Evolutionary conservation across 1,140 invertebrate genomes (phyloP).

Genomic region (Caenorhabditis brenneri): DNA sequence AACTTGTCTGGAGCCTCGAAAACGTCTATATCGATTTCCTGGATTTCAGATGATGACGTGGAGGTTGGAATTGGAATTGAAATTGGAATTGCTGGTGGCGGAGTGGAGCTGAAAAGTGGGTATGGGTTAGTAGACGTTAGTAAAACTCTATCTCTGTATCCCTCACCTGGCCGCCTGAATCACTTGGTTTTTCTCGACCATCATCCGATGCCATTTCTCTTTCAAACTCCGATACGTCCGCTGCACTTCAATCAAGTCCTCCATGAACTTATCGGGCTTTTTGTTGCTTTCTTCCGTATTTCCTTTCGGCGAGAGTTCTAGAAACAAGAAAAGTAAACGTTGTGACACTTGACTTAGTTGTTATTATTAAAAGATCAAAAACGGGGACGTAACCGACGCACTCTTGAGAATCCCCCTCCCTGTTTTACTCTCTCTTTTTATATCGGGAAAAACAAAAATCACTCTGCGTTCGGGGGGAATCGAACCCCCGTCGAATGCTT

Average conservation of each 20-base stretch:
- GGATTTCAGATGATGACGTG: neutral
- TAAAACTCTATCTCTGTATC: neutral
- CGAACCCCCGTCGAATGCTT: constrained; percentile 73
- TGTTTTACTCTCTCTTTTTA: neutral
- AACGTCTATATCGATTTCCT: constrained; percentile 6
- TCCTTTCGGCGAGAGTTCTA: constrained; percentile 12
- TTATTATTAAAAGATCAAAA: constrained; percentile 14
- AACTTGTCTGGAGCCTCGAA: constrained; percentile 8
- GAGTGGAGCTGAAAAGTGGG: neutral
- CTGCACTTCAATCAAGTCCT: constrained; percentile 40
- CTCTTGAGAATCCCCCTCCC: neutral
- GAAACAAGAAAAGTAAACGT: no score
- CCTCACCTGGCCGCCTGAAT: neutral
- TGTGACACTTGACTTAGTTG: constrained; percentile 6
- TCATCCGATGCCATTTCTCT: constrained; percentile 26
- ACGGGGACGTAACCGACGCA: neutral
- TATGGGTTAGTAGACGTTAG: neutral
- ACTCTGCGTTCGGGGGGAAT: constrained; percentile 65
- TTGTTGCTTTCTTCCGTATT: neutral
- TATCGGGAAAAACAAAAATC: neutral
- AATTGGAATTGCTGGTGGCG: neutral
- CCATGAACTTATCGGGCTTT: constrained; percentile 26
- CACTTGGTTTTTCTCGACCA: neutral
- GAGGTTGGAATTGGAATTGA: neutral
- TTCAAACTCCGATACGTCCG: constrained; percentile 21